Evolutionary conservation across 2,888 invertebrate species (phyloP), one percentile per base, ranked within the genome.

Genomic region (Caenorhabditis wallacei): DNA sequence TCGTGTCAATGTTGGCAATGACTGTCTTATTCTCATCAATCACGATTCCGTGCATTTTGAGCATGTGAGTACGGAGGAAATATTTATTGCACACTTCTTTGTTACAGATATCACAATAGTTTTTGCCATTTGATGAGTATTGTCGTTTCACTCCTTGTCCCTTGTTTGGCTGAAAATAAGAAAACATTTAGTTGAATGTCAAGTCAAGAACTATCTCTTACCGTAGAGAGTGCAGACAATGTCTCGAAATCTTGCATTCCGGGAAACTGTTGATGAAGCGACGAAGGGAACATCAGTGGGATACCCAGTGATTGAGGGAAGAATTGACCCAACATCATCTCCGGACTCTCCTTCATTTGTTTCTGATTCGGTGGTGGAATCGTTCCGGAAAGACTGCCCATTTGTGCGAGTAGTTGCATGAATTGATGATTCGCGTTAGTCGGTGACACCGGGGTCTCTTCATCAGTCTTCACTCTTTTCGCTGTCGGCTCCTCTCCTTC

Each of bases 31-130:
- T 92, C 85, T 92, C 92, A 82, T 92, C 92, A 72, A 92, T 92
- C 16, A 91, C 92, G 68, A 93, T 92, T 78, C 93, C 93, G 90
- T 94, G 99, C 96, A 99, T 98, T 92, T 91, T 91, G 43, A 91
- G 88, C 91, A 91, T 91, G 94, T 99, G 99, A 1, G 98, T 98
- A 92, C 98, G 97, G 95, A 99, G 96, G 93, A 99, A 99, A 93
- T 99, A 99, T 93, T 99, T 99, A 94, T 99, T 99, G 94, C 98
- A 99, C 89, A 99, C 87, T 74, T 91, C 91, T 80, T 92, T 92
- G 64, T 92, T 91, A 87, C 92, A 92, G 56, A 92, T 85, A 80
- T 92, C 92, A 80, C 92, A 92, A 82, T 88, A 92, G 80, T 92
- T 92, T 75, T 91, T 90, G 64, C 90, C 89, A 40, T 90, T 90